A percentile compares a stretch with the other conserved stretches of the same genome.
phyloP scores from a whole-genome alignment of 2,113 vertebrate species.

The Pao palembangensis region DNA sequence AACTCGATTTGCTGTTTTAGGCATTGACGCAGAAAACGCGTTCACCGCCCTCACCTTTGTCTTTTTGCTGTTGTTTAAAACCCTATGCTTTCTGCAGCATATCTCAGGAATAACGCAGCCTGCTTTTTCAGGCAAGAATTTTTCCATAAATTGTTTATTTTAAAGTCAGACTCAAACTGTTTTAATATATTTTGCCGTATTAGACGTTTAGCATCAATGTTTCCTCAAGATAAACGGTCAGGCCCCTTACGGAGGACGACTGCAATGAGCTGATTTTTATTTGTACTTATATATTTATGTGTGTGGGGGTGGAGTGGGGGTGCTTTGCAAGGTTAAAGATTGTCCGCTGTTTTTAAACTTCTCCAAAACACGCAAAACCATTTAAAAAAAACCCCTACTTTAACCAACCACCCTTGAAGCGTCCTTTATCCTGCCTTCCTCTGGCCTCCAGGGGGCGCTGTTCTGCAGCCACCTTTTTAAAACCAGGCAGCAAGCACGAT shows the following conservation, averaged over 20 bases:
- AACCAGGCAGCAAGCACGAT: neutral
- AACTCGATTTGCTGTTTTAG: conserved; percentile 33
- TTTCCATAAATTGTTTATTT: conserved; percentile 15
- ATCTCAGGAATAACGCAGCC: conserved; percentile 38
- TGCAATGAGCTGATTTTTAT: conserved; percentile 4
- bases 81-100: conserved; percentile 31
- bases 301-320: neutral
- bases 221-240: too few relatives aligned
- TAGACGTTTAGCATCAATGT: conserved; percentile 1
- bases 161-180: conserved; percentile 19
- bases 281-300: neutral
- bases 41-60: conserved; percentile 36
- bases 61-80: conserved; percentile 26
- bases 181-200: conserved; percentile 14
- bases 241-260: too few relatives aligned
- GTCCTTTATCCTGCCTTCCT: conserved; percentile 14
- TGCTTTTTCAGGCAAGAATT: conserved; percentile 34
- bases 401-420: conserved; percentile 9
- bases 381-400: neutral
- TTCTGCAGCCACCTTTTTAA: neutral
- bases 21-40: conserved; percentile 20
- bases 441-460: conserved; percentile 26
- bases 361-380: neutral
- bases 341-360: too few relatives aligned
- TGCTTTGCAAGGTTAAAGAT: too few relatives aligned